These are phyloP conservation scores for Hedychridium roseum DNA, from an alignment of 2,888 invertebrate genomes.

Conservation along the genomic window DNA sequence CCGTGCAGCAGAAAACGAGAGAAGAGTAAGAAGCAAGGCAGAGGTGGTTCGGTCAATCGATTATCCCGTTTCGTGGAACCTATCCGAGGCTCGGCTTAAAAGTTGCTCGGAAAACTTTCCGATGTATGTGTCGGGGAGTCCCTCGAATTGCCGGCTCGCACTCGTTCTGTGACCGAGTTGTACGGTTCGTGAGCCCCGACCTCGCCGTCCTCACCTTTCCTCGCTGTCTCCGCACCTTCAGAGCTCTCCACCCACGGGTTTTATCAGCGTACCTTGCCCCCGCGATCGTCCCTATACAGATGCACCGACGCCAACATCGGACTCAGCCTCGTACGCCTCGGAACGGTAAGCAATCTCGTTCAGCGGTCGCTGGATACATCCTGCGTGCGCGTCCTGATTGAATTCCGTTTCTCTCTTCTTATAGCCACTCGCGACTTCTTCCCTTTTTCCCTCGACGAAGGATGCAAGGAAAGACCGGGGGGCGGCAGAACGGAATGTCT, in stretches of 20 bases:
- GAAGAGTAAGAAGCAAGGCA: constrained; percentile 12
- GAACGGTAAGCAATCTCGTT: no score
- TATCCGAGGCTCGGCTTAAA: constrained; percentile 39
- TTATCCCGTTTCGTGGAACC: constrained; percentile 42
- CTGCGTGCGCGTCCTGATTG: no score
- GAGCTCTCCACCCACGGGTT: constrained; percentile 20
- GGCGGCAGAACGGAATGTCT: no score
- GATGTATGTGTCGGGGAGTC: constrained; percentile 56
- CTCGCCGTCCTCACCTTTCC: constrained; percentile 22
- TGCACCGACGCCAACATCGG: no score
- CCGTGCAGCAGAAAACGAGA: constrained; percentile 6
- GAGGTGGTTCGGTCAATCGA: constrained; percentile 27
- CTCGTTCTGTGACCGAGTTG: constrained; percentile 48
- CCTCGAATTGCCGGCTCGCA: constrained; percentile 48
- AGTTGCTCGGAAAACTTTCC: constrained; percentile 55
- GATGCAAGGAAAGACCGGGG: no score
- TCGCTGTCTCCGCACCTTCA: constrained; percentile 21
- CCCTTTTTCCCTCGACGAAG: no score
- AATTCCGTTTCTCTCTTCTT: no score
- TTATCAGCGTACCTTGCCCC: constrained; percentile 17
- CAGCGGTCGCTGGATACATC: no score
- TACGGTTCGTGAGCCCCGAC: constrained; percentile 52
- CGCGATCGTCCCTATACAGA: constrained; percentile 7
- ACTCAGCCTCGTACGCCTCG: no score
- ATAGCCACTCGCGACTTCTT: no score